Percentiles rank a stretch among this genome's conserved stretches.
Conservation (phyloP, 2,113 vertebrate species). For the Puntigrus tetrazona region DNA sequence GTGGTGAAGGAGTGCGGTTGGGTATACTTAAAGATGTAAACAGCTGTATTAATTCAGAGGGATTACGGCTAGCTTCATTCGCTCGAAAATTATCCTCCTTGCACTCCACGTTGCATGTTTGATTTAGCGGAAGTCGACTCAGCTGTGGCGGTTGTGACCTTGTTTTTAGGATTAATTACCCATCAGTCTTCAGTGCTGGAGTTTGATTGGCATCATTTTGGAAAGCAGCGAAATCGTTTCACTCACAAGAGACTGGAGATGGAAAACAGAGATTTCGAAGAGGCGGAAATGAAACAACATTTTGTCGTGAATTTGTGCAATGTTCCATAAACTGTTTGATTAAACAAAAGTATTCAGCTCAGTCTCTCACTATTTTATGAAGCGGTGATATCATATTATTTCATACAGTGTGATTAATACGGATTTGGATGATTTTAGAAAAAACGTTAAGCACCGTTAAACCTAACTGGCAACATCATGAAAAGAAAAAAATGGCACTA, state of each 20-base stretch:
- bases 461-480: no score
- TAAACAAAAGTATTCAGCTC: neutral
- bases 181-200: neutral
- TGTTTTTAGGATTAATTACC: constrained; percentile 2
- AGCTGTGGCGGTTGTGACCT: constrained; percentile 7
- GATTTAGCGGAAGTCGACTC: neutral
- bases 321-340: neutral
- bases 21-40: constrained; percentile 55
- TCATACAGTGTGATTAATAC: neutral
- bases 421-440: no score
- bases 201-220: constrained; percentile 21
- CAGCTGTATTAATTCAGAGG: constrained; percentile 60
- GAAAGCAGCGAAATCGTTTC: neutral
- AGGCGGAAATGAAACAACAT: neutral
- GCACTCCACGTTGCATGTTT: neutral
- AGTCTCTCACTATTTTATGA: neutral
- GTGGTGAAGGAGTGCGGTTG: constrained; percentile 45
- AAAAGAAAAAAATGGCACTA: no score
- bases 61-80: constrained; percentile 26
- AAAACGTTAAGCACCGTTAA: no score
- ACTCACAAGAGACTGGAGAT: neutral
- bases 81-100: neutral
- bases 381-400: neutral
- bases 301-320: neutral
- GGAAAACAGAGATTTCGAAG: neutral